These are phyloP conservation scores for Tanypteryx hageni DNA, from an alignment of 2,888 invertebrate genomes.

Conservation along the genomic window DNA sequence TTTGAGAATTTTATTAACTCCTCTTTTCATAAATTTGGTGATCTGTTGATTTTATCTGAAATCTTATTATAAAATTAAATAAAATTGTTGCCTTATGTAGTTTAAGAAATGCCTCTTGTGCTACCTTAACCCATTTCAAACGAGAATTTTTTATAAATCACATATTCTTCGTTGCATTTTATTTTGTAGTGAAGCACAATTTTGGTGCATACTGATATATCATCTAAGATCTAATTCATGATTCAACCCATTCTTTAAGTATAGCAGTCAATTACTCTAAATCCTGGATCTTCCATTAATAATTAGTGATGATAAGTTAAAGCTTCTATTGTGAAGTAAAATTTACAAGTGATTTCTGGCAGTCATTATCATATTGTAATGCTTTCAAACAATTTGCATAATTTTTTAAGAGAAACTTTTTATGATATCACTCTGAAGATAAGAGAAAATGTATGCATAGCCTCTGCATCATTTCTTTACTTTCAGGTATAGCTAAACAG, in stretches of 20 bases:
- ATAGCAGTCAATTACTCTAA: background rate
- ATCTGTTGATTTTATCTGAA: background rate
- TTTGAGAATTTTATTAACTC: background rate
- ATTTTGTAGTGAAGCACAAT: too few species aligned
- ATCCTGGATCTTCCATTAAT: background rate
- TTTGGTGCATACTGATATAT: too few species aligned
- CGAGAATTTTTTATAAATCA: too few species aligned
- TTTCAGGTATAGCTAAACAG: conserved; percentile 28
- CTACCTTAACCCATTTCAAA: too few species aligned
- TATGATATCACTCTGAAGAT: background rate
- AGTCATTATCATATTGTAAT: conserved; percentile 47
- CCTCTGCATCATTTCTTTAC: background rate
- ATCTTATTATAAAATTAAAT: background rate
- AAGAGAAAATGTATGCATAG: conserved; percentile 50
- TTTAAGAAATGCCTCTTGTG: too few species aligned
- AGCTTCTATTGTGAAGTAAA: background rate
- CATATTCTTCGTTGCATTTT: too few species aligned
- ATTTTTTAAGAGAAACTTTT: conserved; percentile 48
- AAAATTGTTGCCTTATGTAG: too few species aligned
- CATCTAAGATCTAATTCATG: background rate
- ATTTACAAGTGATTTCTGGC: conserved; percentile 42
- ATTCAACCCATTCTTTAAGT: background rate
- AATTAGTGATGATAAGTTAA: background rate
- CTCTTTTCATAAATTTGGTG: background rate
- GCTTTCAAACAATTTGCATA: conserved; percentile 42